These are phyloP conservation scores for Ypsolopha scabrella DNA, from an alignment of 2,888 invertebrate genomes.

Conservation along the genomic window DNA sequence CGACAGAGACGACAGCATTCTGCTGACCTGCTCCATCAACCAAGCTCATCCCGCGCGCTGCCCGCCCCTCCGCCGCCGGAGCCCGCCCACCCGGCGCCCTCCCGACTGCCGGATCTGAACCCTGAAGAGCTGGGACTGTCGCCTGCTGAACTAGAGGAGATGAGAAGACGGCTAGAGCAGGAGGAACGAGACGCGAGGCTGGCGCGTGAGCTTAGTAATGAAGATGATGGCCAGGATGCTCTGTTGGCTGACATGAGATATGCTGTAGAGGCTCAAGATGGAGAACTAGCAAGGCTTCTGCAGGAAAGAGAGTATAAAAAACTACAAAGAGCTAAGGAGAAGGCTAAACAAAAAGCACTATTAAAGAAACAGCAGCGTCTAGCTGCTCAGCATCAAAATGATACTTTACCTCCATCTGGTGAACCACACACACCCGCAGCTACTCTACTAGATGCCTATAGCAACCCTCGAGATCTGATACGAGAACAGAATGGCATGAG, in stretches of 20 bases:
- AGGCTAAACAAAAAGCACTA: constrained; percentile 56
- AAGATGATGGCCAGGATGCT: constrained; percentile 44
- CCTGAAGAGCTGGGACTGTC: constrained; percentile 55
- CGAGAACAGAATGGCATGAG: constrained; percentile 40
- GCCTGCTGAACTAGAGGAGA: constrained; percentile 46
- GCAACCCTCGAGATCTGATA: constrained; percentile 56
- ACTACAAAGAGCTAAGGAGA: constrained; percentile 57
- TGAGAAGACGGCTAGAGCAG: constrained; percentile 48
- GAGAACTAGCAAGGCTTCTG: constrained; percentile 51
- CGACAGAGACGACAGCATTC: constrained; percentile 40
- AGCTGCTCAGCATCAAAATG: constrained; percentile 28
- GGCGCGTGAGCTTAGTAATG: constrained; percentile 48
- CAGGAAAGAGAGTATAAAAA: constrained; percentile 63
- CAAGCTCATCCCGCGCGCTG: constrained; percentile 41
- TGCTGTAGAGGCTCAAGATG: constrained; percentile 62
- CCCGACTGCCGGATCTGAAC: constrained; percentile 18
- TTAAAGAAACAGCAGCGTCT: constrained; percentile 53
- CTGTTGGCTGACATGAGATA: constrained; percentile 56
- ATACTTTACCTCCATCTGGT: background rate
- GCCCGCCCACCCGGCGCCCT: constrained; percentile 11
- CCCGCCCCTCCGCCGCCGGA: constrained; percentile 18
- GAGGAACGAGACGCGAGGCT: constrained; percentile 55
- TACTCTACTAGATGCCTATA: constrained; percentile 57
- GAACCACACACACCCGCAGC: constrained; percentile 21
- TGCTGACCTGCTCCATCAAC: constrained; percentile 34